Conservation (phyloP, 2,113 vertebrate species). For the Rhizomys pruinosus region DNA sequence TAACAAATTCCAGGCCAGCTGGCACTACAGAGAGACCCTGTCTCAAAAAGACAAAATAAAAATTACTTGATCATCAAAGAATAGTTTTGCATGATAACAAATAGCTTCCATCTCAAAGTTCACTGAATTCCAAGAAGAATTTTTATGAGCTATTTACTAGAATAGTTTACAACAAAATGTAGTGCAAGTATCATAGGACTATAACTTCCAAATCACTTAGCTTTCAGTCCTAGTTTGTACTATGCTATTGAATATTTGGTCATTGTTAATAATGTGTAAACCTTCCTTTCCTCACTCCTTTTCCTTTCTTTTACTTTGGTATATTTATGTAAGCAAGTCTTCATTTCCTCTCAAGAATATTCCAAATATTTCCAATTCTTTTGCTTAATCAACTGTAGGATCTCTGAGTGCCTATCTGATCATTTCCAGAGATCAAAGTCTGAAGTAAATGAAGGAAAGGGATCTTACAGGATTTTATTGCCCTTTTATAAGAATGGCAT, state of each 20-base stretch:
- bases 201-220: not conserved
- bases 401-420: too few species aligned
- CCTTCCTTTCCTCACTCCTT: too few species aligned
- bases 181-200: not conserved
- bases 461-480: not conserved
- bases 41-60: too few species aligned
- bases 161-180: not conserved
- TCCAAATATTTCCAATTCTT: too few species aligned
- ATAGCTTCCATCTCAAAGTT: conserved; percentile 17
- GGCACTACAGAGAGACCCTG: too few species aligned
- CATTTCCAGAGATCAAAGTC: not conserved
- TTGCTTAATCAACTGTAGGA: too few species aligned
- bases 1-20: too few species aligned
- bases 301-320: too few species aligned
- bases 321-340: too few species aligned
- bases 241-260: not conserved
- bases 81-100: not conserved
- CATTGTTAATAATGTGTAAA: not conserved
- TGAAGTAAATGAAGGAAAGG: not conserved
- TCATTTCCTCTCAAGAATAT: too few species aligned
- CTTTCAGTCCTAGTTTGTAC: not conserved
- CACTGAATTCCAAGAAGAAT: conserved; percentile 28
- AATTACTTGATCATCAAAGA: conserved; percentile 5
- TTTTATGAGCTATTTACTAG: conserved; percentile 20
- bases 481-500: conserved; percentile 25